Percentiles rank a stretch among this genome's conserved stretches.
These are phyloP conservation scores for Drosophila takahashii DNA, from an alignment of 1,140 invertebrate species.

Conservation along the genomic window DNA sequence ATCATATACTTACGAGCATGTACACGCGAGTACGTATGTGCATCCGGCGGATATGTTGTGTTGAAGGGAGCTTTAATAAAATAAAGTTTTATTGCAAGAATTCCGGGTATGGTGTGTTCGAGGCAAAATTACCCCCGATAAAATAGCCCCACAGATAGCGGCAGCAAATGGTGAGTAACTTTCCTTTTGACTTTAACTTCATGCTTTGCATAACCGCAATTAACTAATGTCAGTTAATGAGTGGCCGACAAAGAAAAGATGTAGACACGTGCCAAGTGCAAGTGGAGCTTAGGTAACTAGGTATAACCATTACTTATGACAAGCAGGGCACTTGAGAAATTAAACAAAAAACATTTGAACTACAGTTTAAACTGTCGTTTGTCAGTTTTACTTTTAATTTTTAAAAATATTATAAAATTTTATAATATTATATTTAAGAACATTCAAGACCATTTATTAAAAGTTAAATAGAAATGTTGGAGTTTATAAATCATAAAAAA, in stretches of 20 bases:
- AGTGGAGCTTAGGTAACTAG: slow-evolving; percentile 19
- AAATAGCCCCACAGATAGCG: background rate
- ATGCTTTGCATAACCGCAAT: slow-evolving; percentile 49
- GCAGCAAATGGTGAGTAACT: slow-evolving; percentile 1
- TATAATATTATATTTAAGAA: too few species aligned
- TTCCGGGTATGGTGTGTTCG: slow-evolving; percentile 2
- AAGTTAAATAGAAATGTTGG: too few species aligned
- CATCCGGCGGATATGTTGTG: slow-evolving; percentile 44
- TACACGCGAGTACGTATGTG: slow-evolving; percentile 3
- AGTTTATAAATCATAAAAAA: too few species aligned
- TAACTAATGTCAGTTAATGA: slow-evolving; percentile 58
- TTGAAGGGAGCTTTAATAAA: slow-evolving; percentile 39
- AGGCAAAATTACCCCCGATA: slow-evolving; percentile 24
- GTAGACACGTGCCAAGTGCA: slow-evolving; percentile 39
- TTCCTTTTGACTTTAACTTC: slow-evolving; percentile 6
- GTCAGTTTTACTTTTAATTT: too few species aligned
- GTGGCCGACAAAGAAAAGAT: slow-evolving; percentile 25
- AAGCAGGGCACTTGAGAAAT: background rate
- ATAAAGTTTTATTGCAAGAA: slow-evolving; percentile 33
- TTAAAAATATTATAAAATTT: too few species aligned
- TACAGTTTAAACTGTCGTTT: too few species aligned
- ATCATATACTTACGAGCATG: slow-evolving; percentile 11
- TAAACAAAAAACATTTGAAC: slow-evolving; percentile 3
- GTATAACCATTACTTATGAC: slow-evolving; percentile 10
- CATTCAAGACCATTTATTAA: too few species aligned